phyloP scores from a whole-genome alignment of 2,888 invertebrate genomes.

The Sarcophaga caerulescens region DNA sequence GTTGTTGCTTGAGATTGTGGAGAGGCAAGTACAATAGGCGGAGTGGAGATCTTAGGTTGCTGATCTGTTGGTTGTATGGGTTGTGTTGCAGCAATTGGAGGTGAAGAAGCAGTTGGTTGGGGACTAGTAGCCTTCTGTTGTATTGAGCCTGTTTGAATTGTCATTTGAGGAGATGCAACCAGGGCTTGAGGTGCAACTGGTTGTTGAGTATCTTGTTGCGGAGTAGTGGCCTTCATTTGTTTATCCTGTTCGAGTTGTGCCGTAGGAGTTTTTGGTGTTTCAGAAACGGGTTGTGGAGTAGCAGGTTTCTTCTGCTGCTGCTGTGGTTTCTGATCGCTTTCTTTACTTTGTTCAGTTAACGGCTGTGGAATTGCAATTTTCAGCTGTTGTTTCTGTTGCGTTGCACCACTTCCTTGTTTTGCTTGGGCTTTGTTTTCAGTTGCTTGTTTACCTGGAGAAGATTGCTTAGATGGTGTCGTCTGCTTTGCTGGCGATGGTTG shows the following conservation, averaged over 20 bases:
- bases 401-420: conserved; percentile 4
- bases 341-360: not conserved
- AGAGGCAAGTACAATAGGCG: not conserved
- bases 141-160: no score
- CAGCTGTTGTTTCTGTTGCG: not conserved
- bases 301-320: not conserved
- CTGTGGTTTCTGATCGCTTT: not conserved
- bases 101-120: not conserved
- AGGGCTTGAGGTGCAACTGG: not conserved
- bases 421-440: conserved; percentile 54
- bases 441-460: conserved; percentile 57
- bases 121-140: not conserved
- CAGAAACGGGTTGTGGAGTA: not conserved
- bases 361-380: not conserved
- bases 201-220: not conserved
- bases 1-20: not conserved
- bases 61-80: not conserved
- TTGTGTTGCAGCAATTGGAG: not conserved
- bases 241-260: not conserved
- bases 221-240: not conserved
- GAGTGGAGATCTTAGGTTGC: not conserved
- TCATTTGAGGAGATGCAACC: not conserved
- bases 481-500: conserved; percentile 59
- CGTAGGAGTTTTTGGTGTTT: not conserved
- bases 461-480: conserved; percentile 36